These are phyloP conservation scores for Progne subis DNA, from an alignment of 2,113 vertebrate genomes.

Conservation along the genomic window DNA sequence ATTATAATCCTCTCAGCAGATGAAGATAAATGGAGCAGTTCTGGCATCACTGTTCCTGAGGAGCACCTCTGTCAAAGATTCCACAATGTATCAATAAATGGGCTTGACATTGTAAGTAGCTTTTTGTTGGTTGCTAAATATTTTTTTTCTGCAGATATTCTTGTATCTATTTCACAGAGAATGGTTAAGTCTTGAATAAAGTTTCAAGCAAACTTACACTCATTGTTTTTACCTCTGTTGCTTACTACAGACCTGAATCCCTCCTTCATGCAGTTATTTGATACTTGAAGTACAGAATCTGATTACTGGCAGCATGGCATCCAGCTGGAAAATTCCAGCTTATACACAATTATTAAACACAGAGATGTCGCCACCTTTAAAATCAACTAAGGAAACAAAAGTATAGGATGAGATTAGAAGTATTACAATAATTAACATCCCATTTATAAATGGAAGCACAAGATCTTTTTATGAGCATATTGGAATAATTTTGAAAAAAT, in stretches of 20 bases:
- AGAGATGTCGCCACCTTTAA: not conserved
- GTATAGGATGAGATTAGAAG: not conserved
- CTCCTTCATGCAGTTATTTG: not conserved
- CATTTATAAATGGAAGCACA: not conserved
- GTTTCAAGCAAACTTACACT: not conserved
- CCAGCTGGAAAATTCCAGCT: conserved; percentile 1
- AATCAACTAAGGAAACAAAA: not conserved
- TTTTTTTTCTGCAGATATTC: not conserved
- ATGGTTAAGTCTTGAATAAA: not conserved
- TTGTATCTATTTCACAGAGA: not conserved
- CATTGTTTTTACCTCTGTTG: not conserved
- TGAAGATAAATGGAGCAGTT: not conserved
- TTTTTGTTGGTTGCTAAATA: not conserved
- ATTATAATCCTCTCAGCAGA: not conserved
- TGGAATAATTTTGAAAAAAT: not conserved
- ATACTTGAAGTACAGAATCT: not conserved
- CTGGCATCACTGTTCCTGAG: not conserved
- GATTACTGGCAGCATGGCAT: not conserved
- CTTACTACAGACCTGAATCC: not conserved
- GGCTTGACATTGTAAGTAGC: not conserved
- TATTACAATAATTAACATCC: not conserved
- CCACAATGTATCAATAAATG: not conserved
- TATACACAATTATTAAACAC: not conserved
- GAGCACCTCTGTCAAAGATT: not conserved
- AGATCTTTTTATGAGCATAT: not conserved